Evolutionary conservation across 64 coral and sea anemone species (phyloP).

Genomic region (Stylophora pistillata): DNA sequence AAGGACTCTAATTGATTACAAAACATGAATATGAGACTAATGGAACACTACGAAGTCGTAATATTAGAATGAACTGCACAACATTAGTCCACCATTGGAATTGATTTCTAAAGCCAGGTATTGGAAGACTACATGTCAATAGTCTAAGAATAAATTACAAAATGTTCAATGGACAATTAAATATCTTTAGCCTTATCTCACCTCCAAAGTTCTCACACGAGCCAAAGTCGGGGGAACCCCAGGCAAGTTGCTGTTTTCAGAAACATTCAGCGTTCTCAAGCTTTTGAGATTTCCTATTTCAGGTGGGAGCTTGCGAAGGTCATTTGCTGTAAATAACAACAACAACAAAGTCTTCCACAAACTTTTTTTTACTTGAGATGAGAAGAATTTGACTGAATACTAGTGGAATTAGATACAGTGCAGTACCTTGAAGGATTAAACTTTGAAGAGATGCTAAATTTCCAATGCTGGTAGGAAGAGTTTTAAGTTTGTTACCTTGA

Average conservation of each 20-base stretch:
- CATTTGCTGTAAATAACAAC: slow-evolving; percentile 70
- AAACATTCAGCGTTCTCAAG: slow-evolving; percentile 84
- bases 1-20: not conserved
- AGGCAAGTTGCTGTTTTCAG: slow-evolving; percentile 70
- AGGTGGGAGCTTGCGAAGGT: slow-evolving; percentile 75
- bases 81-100: too few species aligned
- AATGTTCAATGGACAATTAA: too few species aligned
- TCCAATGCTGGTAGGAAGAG: slow-evolving; percentile 75
- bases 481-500: slow-evolving; percentile 85
- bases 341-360: not conserved
- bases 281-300: slow-evolving; percentile 85
- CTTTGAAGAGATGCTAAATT: slow-evolving; percentile 68
- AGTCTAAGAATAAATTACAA: not conserved
- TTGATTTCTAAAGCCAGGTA: not conserved
- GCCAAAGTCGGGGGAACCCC: slow-evolving; percentile 71
- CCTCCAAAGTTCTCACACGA: slow-evolving; percentile 82
- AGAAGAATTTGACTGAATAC: too few species aligned
- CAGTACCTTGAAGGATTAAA: slow-evolving; percentile 83
- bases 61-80: too few species aligned
- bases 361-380: too few species aligned
- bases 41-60: too few species aligned
- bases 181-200: not conserved
- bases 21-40: too few species aligned
- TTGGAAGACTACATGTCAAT: not conserved
- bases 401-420: not conserved